Conservation (phyloP, 1,140 invertebrate species). For the Adelges cooleyi region DNA sequence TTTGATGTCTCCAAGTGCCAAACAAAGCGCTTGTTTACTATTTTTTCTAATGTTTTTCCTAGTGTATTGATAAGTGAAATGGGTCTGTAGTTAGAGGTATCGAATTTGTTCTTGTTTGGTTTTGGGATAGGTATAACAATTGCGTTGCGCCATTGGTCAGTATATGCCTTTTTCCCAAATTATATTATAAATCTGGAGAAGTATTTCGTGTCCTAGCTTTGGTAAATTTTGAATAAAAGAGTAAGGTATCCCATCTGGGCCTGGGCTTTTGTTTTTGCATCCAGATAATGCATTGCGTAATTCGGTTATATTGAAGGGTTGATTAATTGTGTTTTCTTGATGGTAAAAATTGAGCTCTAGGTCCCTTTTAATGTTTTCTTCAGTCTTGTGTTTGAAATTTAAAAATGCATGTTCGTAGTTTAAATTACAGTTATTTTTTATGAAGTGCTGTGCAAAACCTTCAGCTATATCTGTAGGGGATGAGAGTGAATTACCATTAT, state of each 20-base stretch:
- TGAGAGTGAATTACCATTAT: neutral
- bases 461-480: neutral
- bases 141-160: neutral
- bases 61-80: neutral
- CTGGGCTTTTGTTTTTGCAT: neutral
- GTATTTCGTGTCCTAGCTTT: neutral
- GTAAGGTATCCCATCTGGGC: neutral
- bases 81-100: neutral
- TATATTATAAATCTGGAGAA: neutral
- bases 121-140: neutral
- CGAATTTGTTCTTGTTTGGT: neutral
- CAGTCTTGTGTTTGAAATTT: neutral
- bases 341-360: neutral
- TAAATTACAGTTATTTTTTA: neutral
- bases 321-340: neutral
- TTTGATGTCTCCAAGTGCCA: neutral
- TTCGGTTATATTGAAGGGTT: neutral
- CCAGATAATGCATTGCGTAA: neutral
- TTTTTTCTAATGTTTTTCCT: neutral
- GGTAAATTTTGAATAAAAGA: neutral
- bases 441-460: neutral
- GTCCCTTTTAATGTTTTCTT: neutral
- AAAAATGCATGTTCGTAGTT: neutral
- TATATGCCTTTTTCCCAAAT: neutral
- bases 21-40: slow-evolving; percentile 6